phyloP scores from a whole-genome alignment of 2,113 vertebrate species.

The Rhinoderma darwinii region DNA sequence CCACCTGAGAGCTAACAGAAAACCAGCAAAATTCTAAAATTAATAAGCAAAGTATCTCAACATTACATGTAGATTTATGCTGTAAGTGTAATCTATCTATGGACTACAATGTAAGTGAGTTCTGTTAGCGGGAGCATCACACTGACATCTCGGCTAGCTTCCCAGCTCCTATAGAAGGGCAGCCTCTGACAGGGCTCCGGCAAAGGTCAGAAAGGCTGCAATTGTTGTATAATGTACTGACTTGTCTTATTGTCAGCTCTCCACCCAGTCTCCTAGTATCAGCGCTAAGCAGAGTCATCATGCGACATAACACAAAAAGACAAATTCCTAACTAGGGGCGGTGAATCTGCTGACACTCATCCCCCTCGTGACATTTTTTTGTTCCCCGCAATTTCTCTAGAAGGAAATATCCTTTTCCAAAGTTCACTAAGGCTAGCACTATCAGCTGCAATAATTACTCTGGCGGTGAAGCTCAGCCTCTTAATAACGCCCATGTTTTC shows the following conservation, averaged over 20 bases:
- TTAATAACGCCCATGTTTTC: neutral
- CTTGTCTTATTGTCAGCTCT: neutral
- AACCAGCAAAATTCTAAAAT: neutral
- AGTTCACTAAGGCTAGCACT: neutral
- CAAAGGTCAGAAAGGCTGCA: neutral
- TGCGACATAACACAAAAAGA: neutral
- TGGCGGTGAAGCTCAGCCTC: neutral
- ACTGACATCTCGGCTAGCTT: neutral
- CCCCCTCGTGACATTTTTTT: slow-evolving; percentile 11
- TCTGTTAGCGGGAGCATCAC: neutral
- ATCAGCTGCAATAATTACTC: slow-evolving; percentile 22
- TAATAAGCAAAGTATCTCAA: neutral
- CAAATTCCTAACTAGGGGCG: slow-evolving; percentile 7
- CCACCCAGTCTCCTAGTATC: neutral
- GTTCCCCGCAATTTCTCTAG: neutral
- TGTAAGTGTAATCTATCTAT: neutral
- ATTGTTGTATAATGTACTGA: slow-evolving; percentile 28
- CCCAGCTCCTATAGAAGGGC: neutral
- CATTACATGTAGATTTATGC: neutral
- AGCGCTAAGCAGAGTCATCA: slow-evolving; percentile 2
- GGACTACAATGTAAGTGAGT: neutral
- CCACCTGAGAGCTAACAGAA: neutral
- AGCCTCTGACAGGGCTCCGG: neutral
- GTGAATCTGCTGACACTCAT: slow-evolving; percentile 12
- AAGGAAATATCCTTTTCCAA: slow-evolving; percentile 5